A percentile compares a stretch with the other conserved stretches of the same genome.
Conservation (phyloP, 2,888 invertebrate species). For the Ischnura elegans region DNA sequence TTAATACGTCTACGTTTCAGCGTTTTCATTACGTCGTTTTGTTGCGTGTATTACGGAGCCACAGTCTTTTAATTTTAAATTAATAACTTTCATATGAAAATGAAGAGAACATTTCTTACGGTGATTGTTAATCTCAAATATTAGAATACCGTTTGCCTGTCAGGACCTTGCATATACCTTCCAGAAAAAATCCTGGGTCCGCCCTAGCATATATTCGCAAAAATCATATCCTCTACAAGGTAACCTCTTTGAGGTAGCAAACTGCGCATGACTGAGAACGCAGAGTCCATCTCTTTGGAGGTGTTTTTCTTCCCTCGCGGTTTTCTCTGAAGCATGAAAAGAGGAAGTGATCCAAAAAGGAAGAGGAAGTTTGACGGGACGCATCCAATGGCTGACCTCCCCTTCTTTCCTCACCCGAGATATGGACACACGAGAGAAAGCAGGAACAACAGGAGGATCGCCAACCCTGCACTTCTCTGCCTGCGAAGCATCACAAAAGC, state of each 20-base stretch:
- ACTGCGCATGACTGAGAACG: neutral
- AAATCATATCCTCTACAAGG: too few relatives aligned
- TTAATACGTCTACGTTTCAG: too few relatives aligned
- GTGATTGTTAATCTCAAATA: too few relatives aligned
- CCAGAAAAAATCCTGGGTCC: too few relatives aligned
- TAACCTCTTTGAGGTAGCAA: neutral
- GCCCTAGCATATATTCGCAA: too few relatives aligned
- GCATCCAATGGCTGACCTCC: neutral
- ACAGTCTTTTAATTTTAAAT: too few relatives aligned
- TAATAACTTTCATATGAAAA: too few relatives aligned
- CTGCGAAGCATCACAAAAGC: neutral
- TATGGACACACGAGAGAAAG: constrained; percentile 9
- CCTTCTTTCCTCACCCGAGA: neutral
- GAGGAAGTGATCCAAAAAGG: neutral
- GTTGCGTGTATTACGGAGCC: too few relatives aligned
- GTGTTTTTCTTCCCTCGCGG: neutral
- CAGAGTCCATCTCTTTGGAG: neutral
- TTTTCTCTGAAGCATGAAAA: neutral
- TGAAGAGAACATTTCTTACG: too few relatives aligned
- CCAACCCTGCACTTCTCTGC: constrained; percentile 3
- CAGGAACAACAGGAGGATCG: neutral
- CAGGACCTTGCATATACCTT: too few relatives aligned
- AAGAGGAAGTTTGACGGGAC: neutral
- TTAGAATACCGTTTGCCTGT: too few relatives aligned
- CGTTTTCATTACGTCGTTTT: too few relatives aligned